phyloP scores from a whole-genome alignment of 2,113 vertebrate genomes.

The Ochotona curzoniae region DNA sequence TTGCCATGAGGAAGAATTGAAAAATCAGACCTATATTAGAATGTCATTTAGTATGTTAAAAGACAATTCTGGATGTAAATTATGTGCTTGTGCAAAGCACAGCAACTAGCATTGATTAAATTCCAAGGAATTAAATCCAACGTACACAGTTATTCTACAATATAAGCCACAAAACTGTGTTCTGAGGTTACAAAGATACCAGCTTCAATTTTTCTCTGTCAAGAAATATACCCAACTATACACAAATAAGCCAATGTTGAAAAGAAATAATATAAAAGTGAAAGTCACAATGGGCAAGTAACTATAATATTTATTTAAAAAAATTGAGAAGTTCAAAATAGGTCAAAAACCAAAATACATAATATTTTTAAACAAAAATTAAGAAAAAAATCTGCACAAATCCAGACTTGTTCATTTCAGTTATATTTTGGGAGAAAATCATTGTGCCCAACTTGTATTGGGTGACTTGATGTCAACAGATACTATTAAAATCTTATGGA shows the following conservation, averaged over 20 bases:
- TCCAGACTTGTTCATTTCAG: background rate
- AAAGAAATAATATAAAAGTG: background rate
- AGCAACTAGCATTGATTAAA: background rate
- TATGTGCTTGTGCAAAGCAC: background rate
- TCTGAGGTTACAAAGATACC: background rate
- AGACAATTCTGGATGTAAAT: background rate
- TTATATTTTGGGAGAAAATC: slow-evolving; percentile 26
- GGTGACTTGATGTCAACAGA: background rate
- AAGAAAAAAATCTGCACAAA: background rate
- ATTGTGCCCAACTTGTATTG: background rate
- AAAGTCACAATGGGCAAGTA: slow-evolving; percentile 40
- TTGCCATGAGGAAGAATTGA: background rate
- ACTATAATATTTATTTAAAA: slow-evolving; percentile 4
- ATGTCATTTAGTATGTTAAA: background rate
- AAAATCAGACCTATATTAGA: background rate
- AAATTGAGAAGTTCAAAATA: too few relatives aligned
- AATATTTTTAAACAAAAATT: background rate
- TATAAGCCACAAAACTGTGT: background rate
- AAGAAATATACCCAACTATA: background rate
- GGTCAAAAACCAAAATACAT: background rate
- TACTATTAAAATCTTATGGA: background rate
- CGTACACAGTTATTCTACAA: background rate
- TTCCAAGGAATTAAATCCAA: background rate
- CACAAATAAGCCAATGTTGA: background rate
- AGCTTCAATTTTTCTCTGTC: background rate